Evolutionary conservation across 2,888 invertebrate genomes (phyloP).

Genomic region (Heliconius hortense): DNA sequence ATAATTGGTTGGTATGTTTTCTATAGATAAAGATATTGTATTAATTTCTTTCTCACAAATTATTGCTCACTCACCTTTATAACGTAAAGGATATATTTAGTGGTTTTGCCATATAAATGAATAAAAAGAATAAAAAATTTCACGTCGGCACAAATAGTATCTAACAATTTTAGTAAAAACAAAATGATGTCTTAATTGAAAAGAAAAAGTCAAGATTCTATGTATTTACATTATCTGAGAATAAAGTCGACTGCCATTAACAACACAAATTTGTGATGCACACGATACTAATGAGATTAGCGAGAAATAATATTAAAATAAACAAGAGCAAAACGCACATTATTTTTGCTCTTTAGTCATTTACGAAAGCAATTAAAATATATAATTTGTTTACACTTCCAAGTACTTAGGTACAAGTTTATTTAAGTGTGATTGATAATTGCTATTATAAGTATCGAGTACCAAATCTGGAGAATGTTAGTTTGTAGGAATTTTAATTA

Average conservation of each 20-base stretch:
- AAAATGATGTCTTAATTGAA: neutral
- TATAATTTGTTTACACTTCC: constrained; percentile 47
- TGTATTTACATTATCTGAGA: constrained; percentile 8
- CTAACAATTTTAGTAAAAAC: neutral
- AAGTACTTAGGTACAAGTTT: constrained; percentile 67
- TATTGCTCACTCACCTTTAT: neutral
- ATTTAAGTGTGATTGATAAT: constrained; percentile 28
- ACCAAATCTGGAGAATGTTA: constrained; percentile 38
- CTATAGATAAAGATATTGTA: neutral
- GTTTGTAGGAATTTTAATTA: constrained; percentile 34
- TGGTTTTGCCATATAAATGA: neutral
- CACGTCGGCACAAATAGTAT: neutral
- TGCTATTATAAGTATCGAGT: constrained; percentile 29
- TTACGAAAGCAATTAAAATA: constrained; percentile 46
- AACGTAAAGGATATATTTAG: neutral
- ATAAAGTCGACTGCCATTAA: neutral
- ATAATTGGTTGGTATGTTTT: neutral
- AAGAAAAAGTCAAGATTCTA: neutral
- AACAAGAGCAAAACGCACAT: no score
- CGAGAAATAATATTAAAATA: neutral
- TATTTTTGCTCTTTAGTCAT: constrained; percentile 62
- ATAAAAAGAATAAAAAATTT: neutral
- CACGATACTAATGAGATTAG: constrained; percentile 7
- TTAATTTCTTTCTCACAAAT: neutral
- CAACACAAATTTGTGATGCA: neutral